Base-by-base conservation (phyloP, 2,888 invertebrate genomes). In the Sisyra nigra region DNA sequence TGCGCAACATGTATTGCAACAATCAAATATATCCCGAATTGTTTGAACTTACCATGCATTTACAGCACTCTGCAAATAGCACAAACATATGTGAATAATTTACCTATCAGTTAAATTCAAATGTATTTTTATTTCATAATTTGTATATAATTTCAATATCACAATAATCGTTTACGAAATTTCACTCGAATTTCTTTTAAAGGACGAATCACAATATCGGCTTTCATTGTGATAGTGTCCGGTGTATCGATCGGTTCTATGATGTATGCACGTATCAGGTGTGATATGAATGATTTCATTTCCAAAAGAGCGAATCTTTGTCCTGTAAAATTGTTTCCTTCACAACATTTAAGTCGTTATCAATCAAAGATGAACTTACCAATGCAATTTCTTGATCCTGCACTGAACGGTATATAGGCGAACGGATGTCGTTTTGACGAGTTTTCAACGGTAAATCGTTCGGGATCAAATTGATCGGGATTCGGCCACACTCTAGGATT, bases 241-340 rank as follows among this genome's bases (percentile, higher is more conserved):
- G 60, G 55, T 9, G 59, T 63, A n/a, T 71, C 67, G 3, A 64
- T 57, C 1, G 71, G 62, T 35, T 63, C 54, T 30, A 80, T 49
- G 13, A 52, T 60, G 54, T 69, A 79, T 47, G 67, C 65, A 10
- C 66, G 57, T 13, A 74, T 53, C 9, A 78, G 60, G 14, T 66
- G 64, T 11, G 70, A 67, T 14, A 80, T 52, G 1, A 74, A 53
- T 45, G 71, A 66, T 55, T 71, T 71, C n/a, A 77, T 68, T 55
- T 80, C 80, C 33, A 75, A 54, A 58, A 74, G 69, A 0, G 79
- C 78, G 52, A 75, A 80, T 49, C 71, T 69, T 57, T 78, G 72
- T n/a, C 80, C 77, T 76, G 59, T 3, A 63, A 64, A 34, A 57
- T 15, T 5, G 24, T n/a, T n/a, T n/a, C n/a, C n/a, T n/a, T n/a